A percentile compares a stretch with the other conserved stretches of the same genome.
Conservation (phyloP, 2,888 invertebrate genomes). For the Agrochola circellaris region DNA sequence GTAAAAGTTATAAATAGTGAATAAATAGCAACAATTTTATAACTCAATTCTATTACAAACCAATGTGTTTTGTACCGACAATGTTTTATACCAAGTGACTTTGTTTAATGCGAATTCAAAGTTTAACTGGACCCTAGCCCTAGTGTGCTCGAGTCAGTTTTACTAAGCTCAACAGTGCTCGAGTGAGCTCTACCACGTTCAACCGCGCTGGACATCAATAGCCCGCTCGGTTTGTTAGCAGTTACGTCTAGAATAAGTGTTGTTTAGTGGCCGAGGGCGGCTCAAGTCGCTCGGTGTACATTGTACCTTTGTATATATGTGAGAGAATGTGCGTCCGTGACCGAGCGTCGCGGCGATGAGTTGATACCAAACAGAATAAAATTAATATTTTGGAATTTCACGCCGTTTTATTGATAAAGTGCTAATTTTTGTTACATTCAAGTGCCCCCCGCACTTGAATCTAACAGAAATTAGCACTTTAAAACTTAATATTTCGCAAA, state of each 20-base stretch:
- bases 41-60: neutral
- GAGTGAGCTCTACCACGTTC: neutral
- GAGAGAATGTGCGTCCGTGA: slow-evolving; percentile 34
- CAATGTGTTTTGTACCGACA: slow-evolving; percentile 19
- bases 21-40: slow-evolving; percentile 20
- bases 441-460: too few relatives aligned
- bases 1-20: slow-evolving; percentile 19
- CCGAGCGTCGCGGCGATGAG: slow-evolving; percentile 24
- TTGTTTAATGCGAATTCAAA: neutral
- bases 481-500: too few relatives aligned
- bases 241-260: slow-evolving; percentile 17
- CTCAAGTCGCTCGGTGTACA: slow-evolving; percentile 32
- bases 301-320: slow-evolving; percentile 60
- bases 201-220: slow-evolving; percentile 5
- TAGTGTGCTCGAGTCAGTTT: neutral
- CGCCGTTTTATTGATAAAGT: slow-evolving; percentile 45
- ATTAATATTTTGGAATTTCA: slow-evolving; percentile 63
- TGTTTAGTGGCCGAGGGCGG: slow-evolving; percentile 3
- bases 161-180: neutral
- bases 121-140: neutral
- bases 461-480: too few relatives aligned
- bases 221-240: neutral
- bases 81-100: slow-evolving; percentile 12
- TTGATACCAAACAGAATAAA: slow-evolving; percentile 69
- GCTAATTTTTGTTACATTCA: too few relatives aligned